Base-by-base conservation (phyloP, 35 echinoderm and acorn worm genomes). In the Heliocidaris tuberculata region DNA sequence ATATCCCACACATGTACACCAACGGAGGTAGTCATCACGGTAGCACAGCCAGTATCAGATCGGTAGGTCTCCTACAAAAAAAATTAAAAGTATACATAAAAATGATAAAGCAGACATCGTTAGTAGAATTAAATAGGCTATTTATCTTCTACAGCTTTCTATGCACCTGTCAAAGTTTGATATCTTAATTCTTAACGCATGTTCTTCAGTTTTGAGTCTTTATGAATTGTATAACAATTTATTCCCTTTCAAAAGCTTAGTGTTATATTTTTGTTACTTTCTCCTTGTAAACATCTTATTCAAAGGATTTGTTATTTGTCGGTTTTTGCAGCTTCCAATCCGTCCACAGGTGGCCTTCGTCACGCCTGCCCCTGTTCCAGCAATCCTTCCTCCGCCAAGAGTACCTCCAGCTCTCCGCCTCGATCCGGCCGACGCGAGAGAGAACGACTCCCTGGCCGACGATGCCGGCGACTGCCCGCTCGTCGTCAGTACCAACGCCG, bases 401-500 rank as follows among this genome's bases (percentile, higher is more conserved):
- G 60, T 94, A 6, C 30, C 31, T 87, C 94, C 27, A 24, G 24
- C 35, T 65, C 85, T 48, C 31, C 29, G 54, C 31, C 30, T 94
- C 19, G 47, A 86, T 16, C 48, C 56, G 11, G 48, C 94, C 16
- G 31, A 94, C 35, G 48, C 32, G 31, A 8, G 48, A 16, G 94
- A 94, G 31, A 32, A n/a, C 85, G 60, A n/a, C 48, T 24, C 47
- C 13, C 9, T 48, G 42, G 19, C 90, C 4, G 32, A n/a, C 85
- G 50, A 88, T 5, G 32, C 89, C 30, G 65, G 65, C 65, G 17
- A 78, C 65, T n/a, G 65, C 65, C 21, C 86, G 1, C 30, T 93
- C 27, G 94, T 96, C 10, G 61, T 47, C 24, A 96, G 95, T 42
- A 97, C 95, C 49, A 97, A 98, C 88, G 93, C 95, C 9, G 97